Evolutionary conservation across 2,113 vertebrate genomes (phyloP), one percentile per base, ranked within the genome.

Genomic region (Neogale vison): DNA sequence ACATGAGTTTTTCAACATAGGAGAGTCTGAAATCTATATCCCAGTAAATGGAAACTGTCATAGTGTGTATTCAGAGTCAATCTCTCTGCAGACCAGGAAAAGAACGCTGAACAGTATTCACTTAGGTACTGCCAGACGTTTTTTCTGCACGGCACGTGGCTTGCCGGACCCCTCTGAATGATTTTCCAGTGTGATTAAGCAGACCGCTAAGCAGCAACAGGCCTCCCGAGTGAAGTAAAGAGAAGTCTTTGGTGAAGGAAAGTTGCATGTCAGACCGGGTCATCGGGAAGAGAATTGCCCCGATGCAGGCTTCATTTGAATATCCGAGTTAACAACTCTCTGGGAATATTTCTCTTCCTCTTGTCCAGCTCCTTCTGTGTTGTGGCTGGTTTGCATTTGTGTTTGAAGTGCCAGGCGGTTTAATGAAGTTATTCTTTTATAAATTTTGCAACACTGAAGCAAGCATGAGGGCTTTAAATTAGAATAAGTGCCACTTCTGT

Each of bases 401-500:
- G 97, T 98, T 98, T 99, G 98, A 98, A 98, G 91, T 98, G 81
- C 97, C 98, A 92, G 98, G 97, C 96, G 97, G 98, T 98, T 98
- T 99, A 99, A 98, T 98, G 82, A 98, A 99, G 98, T 99, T 99
- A 98, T 98, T 98, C 98, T 98, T 98, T 98, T 98, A 98, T 99
- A 98, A 98, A 98, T 99, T 99, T 99, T 99, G 98, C 97, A 98
- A 98, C 98, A 98, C 97, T 98, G 98, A 99, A 99, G 98, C 98
- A 98, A 99, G 97, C 97, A 96, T 96, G 98, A 99, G 98, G 98
- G 98, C 98, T 99, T 99, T 99, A 99, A 99, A 99, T 99, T 99
- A 99, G 98, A 98, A 23, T 98, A 99, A 99, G 99, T 99, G 98
- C 98, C 99, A 99, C 98, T 99, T 99, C 98, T 98, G 96, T 98